Evolutionary conservation across 2,113 vertebrate genomes (phyloP).

Genomic region (Mionectes macconnelli): DNA sequence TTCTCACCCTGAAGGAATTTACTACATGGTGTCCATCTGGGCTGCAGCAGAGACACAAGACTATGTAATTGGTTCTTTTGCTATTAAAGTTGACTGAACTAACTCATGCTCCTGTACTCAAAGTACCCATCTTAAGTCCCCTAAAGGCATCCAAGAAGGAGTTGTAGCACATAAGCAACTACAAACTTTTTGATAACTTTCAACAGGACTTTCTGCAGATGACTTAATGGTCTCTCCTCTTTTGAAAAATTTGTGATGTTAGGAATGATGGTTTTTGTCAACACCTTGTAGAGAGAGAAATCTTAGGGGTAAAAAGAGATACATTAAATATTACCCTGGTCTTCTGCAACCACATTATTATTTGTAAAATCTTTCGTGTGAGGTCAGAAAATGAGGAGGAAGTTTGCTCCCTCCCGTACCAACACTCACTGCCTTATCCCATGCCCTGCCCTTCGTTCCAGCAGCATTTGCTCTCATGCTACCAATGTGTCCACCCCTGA

Average conservation of each 20-base stretch:
- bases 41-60: background rate
- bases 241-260: background rate
- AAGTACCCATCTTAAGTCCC: background rate
- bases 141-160: background rate
- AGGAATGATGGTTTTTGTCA: background rate
- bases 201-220: background rate
- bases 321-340: background rate
- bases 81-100: background rate
- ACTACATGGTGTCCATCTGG: background rate
- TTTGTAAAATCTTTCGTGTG: background rate
- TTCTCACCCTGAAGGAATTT: slow-evolving; percentile 4
- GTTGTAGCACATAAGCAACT: background rate
- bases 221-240: background rate
- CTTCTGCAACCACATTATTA: background rate
- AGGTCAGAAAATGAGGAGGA: background rate
- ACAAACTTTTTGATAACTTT: background rate
- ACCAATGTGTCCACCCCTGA: background rate
- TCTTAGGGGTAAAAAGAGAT: background rate
- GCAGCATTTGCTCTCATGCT: background rate
- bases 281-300: background rate
- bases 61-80: background rate
- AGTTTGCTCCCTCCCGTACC: background rate
- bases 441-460: background rate
- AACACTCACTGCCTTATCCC: background rate
- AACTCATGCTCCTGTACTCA: background rate